Base-by-base conservation (phyloP, 2,797 vertebrate genomes). In the Eulemur mongoz region DNA sequence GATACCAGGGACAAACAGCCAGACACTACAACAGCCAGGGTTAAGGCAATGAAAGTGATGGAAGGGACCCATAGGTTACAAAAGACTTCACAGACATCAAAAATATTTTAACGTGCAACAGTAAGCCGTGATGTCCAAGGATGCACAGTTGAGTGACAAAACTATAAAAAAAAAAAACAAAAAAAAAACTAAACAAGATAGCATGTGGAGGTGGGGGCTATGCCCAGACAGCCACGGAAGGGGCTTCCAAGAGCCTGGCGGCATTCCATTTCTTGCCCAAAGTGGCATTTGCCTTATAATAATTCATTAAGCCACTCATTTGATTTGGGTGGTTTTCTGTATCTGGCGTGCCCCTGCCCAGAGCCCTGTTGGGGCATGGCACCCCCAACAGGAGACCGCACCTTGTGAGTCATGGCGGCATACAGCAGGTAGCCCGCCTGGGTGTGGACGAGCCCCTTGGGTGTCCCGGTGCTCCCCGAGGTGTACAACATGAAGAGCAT, bases 341-440 rank as follows among this genome's bases (percentile, higher is more conserved):
- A 38, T 67, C 54, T 86, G 8, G 18, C 54, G 12, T n/a, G 65
- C 15, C 43, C 35, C 70, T 38, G 7, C 35, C 38, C 83, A 32
- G 59, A 86, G 59, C 69, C 65, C 54, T 5, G 22, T 32, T 0
- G 15, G n/a, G 40, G 59, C 3, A 0, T 6, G 2, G 38, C 12
- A 63, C 14, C 50, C 38, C 82, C 69, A 38, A 38, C 10, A 18
- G 57, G 50, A 59, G 25, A 59, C 13, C 63, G 83, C 99, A 99
- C 99, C 99, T 99, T 99, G 97, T 99, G 99, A 0, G 99, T 99
- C 97, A 99, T 35, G 0, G 99, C 98, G 0, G 99, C 98, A 0
- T 99, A 99, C 2, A 99, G 99, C 97, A 99, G 98, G 97, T 99
- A 99, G 59, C 99, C 99, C 2, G 99, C 99, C 98, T 99, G 99